These are phyloP conservation scores for Leptinotarsa juncta DNA, from an alignment of 2,888 invertebrate genomes.

Conservation along the genomic window DNA sequence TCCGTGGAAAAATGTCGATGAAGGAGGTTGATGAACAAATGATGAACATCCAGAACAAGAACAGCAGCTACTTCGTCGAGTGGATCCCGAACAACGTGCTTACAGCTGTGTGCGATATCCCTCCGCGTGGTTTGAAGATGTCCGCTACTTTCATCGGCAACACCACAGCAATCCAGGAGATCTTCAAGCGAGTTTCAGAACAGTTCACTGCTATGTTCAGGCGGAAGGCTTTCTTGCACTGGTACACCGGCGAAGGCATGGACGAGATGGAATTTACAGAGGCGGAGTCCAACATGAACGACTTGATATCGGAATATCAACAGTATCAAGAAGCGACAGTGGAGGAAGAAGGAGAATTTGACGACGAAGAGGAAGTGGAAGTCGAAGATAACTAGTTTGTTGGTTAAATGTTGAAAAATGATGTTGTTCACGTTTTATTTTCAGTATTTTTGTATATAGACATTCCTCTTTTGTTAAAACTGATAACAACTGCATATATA, in stretches of 20 bases:
- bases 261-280: conserved; percentile 97
- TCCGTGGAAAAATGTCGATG: conserved; percentile 78
- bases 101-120: conserved; percentile 93
- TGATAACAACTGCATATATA: background rate
- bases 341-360: conserved; percentile 84
- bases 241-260: conserved; percentile 98
- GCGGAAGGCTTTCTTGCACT: conserved; percentile 95
- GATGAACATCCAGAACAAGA: conserved; percentile 73
- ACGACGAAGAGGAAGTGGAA: conserved; percentile 79
- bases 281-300: conserved; percentile 95
- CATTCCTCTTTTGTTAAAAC: conserved; percentile 3
- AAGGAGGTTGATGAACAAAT: conserved; percentile 83
- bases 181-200: conserved; percentile 90
- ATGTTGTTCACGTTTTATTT: background rate
- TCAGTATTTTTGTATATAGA: conserved; percentile 12
- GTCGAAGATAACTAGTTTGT: conserved; percentile 68
- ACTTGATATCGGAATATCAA: conserved; percentile 90
- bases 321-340: conserved; percentile 92
- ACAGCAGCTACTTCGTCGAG: conserved; percentile 72
- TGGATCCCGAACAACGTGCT: conserved; percentile 90
- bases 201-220: conserved; percentile 94
- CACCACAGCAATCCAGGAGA: conserved; percentile 90
- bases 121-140: conserved; percentile 91
- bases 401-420: background rate
- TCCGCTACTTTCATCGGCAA: conserved; percentile 94